These are phyloP conservation scores for Drosophila neonasuta DNA, from an alignment of 2,888 invertebrate species.

Conservation along the genomic window DNA sequence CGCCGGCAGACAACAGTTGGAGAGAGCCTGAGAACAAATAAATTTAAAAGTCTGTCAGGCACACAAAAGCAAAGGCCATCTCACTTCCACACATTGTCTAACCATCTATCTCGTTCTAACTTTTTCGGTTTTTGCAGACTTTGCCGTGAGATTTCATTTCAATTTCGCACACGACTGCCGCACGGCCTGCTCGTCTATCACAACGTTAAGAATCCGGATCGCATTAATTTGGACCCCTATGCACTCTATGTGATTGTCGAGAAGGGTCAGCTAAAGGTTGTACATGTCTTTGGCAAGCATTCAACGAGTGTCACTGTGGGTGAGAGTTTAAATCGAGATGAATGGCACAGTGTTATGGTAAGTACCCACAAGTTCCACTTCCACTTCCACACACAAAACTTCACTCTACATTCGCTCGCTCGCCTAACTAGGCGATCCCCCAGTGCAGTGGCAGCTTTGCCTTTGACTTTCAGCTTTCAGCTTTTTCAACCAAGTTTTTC, in stretches of 20 bases:
- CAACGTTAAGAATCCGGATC: constrained; percentile 93
- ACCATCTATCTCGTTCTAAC: background rate
- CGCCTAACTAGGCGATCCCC: constrained; percentile 12
- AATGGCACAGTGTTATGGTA: constrained; percentile 94
- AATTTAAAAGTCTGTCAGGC: constrained; percentile 54
- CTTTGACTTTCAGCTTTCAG: constrained; percentile 23
- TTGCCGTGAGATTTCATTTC: constrained; percentile 93
- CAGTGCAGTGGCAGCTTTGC: constrained; percentile 13
- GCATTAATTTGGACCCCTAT: constrained; percentile 90
- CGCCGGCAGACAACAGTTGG: constrained; percentile 34
- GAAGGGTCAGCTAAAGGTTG: constrained; percentile 95
- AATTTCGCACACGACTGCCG: constrained; percentile 93
- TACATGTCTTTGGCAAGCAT: constrained; percentile 94
- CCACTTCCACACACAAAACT: background rate
- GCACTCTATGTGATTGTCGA: constrained; percentile 95
- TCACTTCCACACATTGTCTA: background rate
- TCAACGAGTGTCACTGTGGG: constrained; percentile 92
- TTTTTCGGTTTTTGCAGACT: constrained; percentile 83
- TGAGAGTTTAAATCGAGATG: constrained; percentile 92
- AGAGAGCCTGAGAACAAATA: constrained; percentile 49
- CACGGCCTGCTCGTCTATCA: constrained; percentile 95
- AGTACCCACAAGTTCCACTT: constrained; percentile 53
- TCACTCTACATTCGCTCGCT: background rate
- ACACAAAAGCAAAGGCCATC: background rate
- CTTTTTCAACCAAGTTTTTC: constrained; percentile 7